phyloP scores from a whole-genome alignment of 2,888 invertebrate species.

The Embidobia sp. region DNA sequence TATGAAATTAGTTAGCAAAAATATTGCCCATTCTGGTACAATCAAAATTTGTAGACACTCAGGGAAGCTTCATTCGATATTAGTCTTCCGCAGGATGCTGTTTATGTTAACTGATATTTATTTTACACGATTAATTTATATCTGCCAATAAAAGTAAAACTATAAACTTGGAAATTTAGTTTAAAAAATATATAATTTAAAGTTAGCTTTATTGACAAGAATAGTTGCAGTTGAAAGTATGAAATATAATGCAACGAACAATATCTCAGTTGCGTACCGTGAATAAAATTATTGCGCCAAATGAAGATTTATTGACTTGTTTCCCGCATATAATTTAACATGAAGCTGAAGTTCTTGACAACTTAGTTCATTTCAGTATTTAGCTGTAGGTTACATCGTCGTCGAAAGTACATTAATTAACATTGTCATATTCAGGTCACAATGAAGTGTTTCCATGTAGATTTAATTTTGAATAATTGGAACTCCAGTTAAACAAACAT shows the following conservation, averaged over 20 bases:
- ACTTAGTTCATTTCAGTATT: constrained; percentile 60
- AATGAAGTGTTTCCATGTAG: constrained; percentile 28
- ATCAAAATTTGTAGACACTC: constrained; percentile 3
- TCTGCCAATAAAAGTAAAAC: too few relatives aligned
- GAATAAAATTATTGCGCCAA: constrained; percentile 46
- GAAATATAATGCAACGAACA: constrained; percentile 2
- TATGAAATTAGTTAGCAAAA: constrained; percentile 47
- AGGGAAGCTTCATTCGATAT: too few relatives aligned
- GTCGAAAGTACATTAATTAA: constrained; percentile 55
- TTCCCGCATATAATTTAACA: constrained; percentile 53
- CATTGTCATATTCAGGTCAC: constrained; percentile 49
- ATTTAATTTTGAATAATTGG: constrained; percentile 48
- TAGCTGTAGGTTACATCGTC: constrained; percentile 53
- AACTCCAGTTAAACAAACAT: constrained; percentile 19
- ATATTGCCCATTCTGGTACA: not conserved
- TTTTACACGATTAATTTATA: too few relatives aligned
- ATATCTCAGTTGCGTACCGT: not conserved
- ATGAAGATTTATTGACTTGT: constrained; percentile 55
- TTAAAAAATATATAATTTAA: too few relatives aligned
- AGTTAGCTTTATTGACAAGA: too few relatives aligned
- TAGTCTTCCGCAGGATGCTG: too few relatives aligned
- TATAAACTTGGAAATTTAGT: too few relatives aligned
- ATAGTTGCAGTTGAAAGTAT: constrained; percentile 6
- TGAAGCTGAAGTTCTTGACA: constrained; percentile 57
- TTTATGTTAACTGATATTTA: too few relatives aligned